Base-by-base conservation (phyloP, 1,140 invertebrate genomes). In the Drosophila sp. region DNA sequence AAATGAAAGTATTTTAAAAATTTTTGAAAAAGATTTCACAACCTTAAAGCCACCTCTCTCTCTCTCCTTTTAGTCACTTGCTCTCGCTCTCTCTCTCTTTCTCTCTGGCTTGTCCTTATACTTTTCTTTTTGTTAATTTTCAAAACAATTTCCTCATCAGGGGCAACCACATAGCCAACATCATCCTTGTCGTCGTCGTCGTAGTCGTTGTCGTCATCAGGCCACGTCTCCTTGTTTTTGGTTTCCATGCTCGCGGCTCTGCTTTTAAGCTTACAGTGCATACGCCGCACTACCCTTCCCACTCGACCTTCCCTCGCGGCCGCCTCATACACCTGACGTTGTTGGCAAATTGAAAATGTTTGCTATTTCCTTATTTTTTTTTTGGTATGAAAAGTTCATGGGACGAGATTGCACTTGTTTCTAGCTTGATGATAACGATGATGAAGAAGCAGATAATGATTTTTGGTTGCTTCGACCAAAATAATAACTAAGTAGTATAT, bases 91-190 rank as follows among this genome's bases (percentile, higher is more conserved):
- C 47, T 40, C 1, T 25, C 41, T 32, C 25, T 38, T 33, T 17
- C 27, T 30, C 44, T 35, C 56, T 64, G 64, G 54, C 66, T 44
- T 63, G 50, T 32, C 56, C 8, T 23, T 33, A 32, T 35, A 35
- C 17, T 23, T 58, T 56, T 54, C 60, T 44, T 62, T 67, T 72
- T 76, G 66, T 70, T 66, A 70, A 75, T 86, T 86, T 86, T 72
- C 62, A 81, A 85, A 85, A 87, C 83, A 85, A 86, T 85, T 86
- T 85, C 79, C 81, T 85, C 81, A 86, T 86, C 81, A 86, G 58
- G 57, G 54, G 47, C 32, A 71, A 79, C 83, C 82, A 72, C 75
- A 79, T 72, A 65, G 69, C 70, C 82, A 70, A 77, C 75, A 76
- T 70, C 83, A 70, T 76, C 60, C 58, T 87, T 68, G 72, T 72